Evolutionary conservation across 2,113 vertebrate species (phyloP), one percentile per base, ranked within the genome.

Genomic region (Leptobrachium leishanense): DNA sequence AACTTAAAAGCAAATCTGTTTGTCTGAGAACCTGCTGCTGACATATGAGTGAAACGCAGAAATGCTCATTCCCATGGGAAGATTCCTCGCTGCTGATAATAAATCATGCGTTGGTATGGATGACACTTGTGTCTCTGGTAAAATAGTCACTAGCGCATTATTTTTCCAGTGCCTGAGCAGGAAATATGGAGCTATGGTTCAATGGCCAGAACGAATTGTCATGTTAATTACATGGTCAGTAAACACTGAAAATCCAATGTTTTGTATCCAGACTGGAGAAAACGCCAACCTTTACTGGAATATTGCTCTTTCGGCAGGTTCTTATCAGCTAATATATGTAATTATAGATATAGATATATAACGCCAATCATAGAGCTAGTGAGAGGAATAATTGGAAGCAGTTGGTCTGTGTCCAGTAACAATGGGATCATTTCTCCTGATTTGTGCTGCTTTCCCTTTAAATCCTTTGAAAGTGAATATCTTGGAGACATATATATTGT

Each of bases 191-290:
- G 91, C 91, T 89, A 93, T 91, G 92, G 94, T 93, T 94, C 81
- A 90, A 88, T 88, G 93, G 93, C 90, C 94, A 95, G 93, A 92
- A 93, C 92, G 94, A 93, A 89, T 92, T 92, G 91, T 91, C 87
- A 80, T 93, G 93, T 95, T 95, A 96, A 98, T 98, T 97, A 98
- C 95, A 97, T 90, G 93, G 93, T 95, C 93, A 89, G 92, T 96
- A 96, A 97, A 94, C 92, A 94, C 89, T 93, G 92, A 91, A 90
- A 91, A 89, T 92, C 89, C 93, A 90, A 82, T 90, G 85, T 90
- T 94, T 91, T 91, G 90, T 90, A 84, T n/a, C 10, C 13, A 10
- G 55, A 59, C 55, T 59, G 10, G 6, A 11, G 13, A 59, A 12
- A 7, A 15, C 13, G 55, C 11, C 6, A 59, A 59, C 11, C 4